Conservation (phyloP, 2,888 invertebrate genomes). For the Lamellibrachia satsuma region DNA sequence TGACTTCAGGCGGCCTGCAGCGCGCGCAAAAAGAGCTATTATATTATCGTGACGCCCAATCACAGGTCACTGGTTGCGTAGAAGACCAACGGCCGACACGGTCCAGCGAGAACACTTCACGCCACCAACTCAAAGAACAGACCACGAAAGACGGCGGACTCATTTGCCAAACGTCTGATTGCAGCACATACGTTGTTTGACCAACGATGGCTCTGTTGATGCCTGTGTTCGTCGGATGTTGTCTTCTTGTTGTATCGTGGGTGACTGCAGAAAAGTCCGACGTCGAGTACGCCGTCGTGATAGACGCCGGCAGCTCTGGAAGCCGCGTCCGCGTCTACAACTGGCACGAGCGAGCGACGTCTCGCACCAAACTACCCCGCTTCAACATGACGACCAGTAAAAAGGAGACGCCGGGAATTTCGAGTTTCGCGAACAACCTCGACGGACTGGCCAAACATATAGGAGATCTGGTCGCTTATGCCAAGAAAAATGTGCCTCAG, state of each 20-base stretch:
- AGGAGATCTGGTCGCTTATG: slow-evolving; percentile 60
- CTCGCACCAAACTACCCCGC: slow-evolving; percentile 24
- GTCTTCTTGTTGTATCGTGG: neutral
- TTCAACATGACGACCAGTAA: slow-evolving; percentile 44
- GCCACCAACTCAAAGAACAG: neutral
- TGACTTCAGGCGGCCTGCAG: too few relatives aligned
- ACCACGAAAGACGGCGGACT: neutral
- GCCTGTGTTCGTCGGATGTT: neutral
- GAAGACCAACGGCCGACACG: neutral
- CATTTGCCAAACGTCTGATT: neutral
- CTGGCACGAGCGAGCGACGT: slow-evolving; percentile 51
- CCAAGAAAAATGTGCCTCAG: slow-evolving; percentile 59
- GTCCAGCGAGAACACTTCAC: neutral
- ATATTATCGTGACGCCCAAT: neutral
- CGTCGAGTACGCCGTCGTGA: slow-evolving; percentile 65
- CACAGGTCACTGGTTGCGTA: neutral
- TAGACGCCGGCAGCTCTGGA: slow-evolving; percentile 69
- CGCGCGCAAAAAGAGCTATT: too few relatives aligned
- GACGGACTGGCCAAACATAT: slow-evolving; percentile 48
- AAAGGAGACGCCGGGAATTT: slow-evolving; percentile 45
- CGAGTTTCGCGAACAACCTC: slow-evolving; percentile 39
- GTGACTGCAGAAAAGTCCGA: neutral
- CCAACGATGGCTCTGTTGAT: neutral
- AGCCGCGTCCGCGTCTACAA: slow-evolving; percentile 67
- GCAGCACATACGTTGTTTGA: neutral